A percentile compares a stretch with the other conserved stretches of the same genome.
phyloP scores from a whole-genome alignment of 2,113 vertebrate genomes.

The Passer domesticus region DNA sequence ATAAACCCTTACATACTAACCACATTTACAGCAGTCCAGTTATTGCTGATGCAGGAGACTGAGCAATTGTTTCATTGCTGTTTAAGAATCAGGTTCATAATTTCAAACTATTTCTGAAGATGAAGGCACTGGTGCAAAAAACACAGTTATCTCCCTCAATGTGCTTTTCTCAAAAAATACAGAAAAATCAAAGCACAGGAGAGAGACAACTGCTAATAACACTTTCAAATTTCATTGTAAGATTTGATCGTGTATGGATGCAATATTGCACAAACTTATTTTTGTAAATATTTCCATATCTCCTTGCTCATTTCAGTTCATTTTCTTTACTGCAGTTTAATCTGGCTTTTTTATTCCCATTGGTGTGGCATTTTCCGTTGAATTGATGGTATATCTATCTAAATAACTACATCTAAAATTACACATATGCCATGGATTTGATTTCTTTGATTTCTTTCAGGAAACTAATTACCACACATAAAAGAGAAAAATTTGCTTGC shows the following conservation, averaged over 20 bases:
- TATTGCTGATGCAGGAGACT: not conserved
- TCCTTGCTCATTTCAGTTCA: not conserved
- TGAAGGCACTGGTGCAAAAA: not conserved
- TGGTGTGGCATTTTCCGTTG: not conserved
- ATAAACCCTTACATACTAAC: not conserved
- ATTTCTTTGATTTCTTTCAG: not conserved
- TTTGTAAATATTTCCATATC: not conserved
- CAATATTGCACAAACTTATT: not conserved
- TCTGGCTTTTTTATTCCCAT: not conserved
- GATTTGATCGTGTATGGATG: not conserved
- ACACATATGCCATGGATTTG: not conserved
- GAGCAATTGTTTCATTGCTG: not conserved
- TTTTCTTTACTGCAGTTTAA: not conserved
- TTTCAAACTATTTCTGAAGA: not conserved
- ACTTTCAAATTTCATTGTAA: not conserved
- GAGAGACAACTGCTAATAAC: not conserved
- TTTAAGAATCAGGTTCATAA: not conserved
- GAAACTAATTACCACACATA: not conserved
- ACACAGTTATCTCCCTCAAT: not conserved
- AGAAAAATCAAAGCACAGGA: not conserved
- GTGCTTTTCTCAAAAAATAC: not conserved
- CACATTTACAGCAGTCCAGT: not conserved
- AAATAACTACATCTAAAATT: not conserved
- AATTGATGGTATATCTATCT: not conserved
- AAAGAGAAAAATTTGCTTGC: not conserved